Conservation (phyloP, 2,797 vertebrate genomes). For the Sebastes oblongus region DNA sequence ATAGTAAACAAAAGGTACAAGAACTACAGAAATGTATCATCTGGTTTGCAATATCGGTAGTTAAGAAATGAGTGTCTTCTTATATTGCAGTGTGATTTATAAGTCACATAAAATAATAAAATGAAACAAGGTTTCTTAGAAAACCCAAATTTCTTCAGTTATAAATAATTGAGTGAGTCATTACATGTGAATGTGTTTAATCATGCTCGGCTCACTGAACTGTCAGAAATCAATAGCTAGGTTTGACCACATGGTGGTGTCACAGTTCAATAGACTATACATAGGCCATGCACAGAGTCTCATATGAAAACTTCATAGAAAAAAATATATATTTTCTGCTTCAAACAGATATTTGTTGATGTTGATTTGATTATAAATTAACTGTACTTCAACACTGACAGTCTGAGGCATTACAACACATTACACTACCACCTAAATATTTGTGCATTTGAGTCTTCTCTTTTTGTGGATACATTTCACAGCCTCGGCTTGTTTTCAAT, state of each 20-base stretch:
- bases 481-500: not conserved
- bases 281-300: not conserved
- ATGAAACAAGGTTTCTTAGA: not conserved
- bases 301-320: not conserved
- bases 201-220: not conserved
- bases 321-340: not conserved
- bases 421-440: not conserved
- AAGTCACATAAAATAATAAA: not conserved
- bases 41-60: not conserved
- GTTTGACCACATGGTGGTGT: constrained; percentile 51
- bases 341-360: not conserved
- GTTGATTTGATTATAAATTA: not conserved
- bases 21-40: not conserved
- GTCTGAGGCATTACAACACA: not conserved
- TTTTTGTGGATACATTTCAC: not conserved
- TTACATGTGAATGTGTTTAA: not conserved
- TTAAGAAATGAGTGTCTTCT: not conserved
- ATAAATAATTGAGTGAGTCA: not conserved
- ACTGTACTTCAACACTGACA: not conserved
- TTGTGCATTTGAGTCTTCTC: not conserved
- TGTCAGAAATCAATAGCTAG: not conserved
- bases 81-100: not conserved
- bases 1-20: not conserved
- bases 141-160: not conserved
- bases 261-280: not conserved